Evolutionary conservation across 2,113 vertebrate genomes (phyloP).

Genomic region (Tyto alba): DNA sequence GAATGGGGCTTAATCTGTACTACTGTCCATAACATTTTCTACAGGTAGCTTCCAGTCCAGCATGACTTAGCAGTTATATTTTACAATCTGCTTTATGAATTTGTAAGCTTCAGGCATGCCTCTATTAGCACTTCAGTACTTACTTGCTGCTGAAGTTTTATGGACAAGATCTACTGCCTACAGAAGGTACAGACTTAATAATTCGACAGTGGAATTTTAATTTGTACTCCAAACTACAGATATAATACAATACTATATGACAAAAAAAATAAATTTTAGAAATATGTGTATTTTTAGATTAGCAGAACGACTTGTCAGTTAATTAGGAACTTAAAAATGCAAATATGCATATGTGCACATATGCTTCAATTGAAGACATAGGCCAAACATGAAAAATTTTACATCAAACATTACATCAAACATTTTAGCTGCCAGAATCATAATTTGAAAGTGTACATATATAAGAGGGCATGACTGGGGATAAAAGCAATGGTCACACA

Average conservation of each 20-base stretch:
- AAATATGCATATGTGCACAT: not conserved
- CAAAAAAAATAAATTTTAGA: not conserved
- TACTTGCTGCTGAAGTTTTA: not conserved
- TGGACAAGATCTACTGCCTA: not conserved
- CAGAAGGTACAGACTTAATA: not conserved
- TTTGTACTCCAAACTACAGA: not conserved
- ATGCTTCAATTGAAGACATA: not conserved
- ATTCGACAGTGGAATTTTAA: not conserved
- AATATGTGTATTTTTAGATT: not conserved
- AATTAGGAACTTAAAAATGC: not conserved
- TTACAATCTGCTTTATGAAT: not conserved
- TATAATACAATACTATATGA: not conserved
- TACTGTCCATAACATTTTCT: not conserved
- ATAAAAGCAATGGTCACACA: not conserved
- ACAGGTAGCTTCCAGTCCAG: not conserved
- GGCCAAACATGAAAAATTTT: not conserved
- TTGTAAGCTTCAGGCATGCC: not conserved
- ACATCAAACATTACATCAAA: not conserved
- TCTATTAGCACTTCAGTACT: not conserved
- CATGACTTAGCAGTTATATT: not conserved
- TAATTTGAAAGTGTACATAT: not conserved
- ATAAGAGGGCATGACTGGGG: not conserved
- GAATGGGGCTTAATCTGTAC: not conserved
- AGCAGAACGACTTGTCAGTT: not conserved
- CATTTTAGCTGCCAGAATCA: not conserved